phyloP scores from a whole-genome alignment of 2,113 vertebrate species.

The Charina bottae region DNA sequence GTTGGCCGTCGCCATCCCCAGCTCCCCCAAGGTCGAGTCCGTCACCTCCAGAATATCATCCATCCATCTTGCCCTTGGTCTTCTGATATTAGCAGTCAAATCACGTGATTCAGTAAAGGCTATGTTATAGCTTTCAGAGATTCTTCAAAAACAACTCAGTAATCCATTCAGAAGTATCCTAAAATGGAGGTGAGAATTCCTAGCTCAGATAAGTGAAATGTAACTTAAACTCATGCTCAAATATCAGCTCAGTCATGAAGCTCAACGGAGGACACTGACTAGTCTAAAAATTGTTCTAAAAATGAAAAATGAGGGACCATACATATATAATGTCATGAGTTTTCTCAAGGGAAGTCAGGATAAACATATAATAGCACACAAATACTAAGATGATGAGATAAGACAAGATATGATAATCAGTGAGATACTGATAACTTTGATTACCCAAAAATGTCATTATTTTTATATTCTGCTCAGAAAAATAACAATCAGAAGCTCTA shows the following conservation, averaged over 20 bases:
- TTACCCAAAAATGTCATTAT: not conserved
- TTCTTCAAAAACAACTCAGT: not conserved
- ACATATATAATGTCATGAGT: not conserved
- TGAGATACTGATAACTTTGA: not conserved
- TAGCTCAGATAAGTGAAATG: not conserved
- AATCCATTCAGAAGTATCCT: not conserved
- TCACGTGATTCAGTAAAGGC: not conserved
- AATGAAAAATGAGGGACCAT: not conserved
- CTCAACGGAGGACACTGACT: not conserved
- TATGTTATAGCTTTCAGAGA: not conserved
- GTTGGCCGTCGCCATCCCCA: no score
- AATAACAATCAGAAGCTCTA: not conserved
- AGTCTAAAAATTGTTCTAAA: not conserved
- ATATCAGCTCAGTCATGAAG: not conserved
- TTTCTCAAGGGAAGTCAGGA: not conserved
- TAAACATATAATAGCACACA: not conserved
- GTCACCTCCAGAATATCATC: no score
- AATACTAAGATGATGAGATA: not conserved
- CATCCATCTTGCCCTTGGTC: no score
- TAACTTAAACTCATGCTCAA: not conserved
- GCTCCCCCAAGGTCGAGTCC: no score
- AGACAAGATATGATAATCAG: not conserved
- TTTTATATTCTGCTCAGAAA: not conserved
- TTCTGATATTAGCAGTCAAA: not conserved
- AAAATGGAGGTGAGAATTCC: not conserved